These are phyloP conservation scores for Brachymystax lenok DNA, from an alignment of 2,797 vertebrate genomes.

Conservation along the genomic window DNA sequence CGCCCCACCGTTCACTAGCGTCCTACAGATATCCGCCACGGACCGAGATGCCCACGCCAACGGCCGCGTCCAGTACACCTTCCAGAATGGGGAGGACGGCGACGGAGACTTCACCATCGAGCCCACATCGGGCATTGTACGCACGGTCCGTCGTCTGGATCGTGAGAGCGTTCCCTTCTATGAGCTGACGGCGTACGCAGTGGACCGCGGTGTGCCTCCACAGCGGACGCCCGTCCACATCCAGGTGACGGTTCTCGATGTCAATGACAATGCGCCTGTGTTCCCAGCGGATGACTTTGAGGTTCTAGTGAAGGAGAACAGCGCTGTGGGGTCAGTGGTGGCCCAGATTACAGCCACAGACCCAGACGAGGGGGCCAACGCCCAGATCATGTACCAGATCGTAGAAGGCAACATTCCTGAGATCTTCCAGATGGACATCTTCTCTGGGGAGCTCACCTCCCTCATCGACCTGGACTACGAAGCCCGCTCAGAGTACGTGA, in stretches of 20 bases:
- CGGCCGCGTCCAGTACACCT: constrained; percentile 96
- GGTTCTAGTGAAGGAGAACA: constrained; percentile 96
- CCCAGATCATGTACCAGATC: constrained; percentile 99
- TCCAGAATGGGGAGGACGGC: constrained; percentile 96
- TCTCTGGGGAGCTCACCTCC: constrained; percentile 96
- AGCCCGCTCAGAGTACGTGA: constrained; percentile 87
- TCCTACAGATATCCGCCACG: constrained; percentile 95
- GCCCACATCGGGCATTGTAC: constrained; percentile 94
- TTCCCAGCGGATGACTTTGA: constrained; percentile 97
- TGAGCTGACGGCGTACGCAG: constrained; percentile 91
- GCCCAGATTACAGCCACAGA: constrained; percentile 93
- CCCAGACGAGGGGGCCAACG: constrained; percentile 93
- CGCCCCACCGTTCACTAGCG: constrained; percentile 92
- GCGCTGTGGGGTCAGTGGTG: constrained; percentile 93
- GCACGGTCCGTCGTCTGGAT: constrained; percentile 90
- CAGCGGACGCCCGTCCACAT: constrained; percentile 91
- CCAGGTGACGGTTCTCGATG: constrained; percentile 92
- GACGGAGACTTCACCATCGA: constrained; percentile 98
- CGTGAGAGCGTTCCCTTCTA: constrained; percentile 91
- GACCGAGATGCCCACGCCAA: constrained; percentile 95
- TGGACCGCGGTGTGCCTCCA: constrained; percentile 93
- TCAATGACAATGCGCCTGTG: constrained; percentile 97
- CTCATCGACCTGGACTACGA: constrained; percentile 98
- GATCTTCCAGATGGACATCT: constrained; percentile 99
- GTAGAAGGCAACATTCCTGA: constrained; percentile 98